A percentile compares a stretch with the other conserved stretches of the same genome.
These are phyloP conservation scores for Polia nebulosa DNA, from an alignment of 2,888 invertebrate genomes.

Conservation along the genomic window DNA sequence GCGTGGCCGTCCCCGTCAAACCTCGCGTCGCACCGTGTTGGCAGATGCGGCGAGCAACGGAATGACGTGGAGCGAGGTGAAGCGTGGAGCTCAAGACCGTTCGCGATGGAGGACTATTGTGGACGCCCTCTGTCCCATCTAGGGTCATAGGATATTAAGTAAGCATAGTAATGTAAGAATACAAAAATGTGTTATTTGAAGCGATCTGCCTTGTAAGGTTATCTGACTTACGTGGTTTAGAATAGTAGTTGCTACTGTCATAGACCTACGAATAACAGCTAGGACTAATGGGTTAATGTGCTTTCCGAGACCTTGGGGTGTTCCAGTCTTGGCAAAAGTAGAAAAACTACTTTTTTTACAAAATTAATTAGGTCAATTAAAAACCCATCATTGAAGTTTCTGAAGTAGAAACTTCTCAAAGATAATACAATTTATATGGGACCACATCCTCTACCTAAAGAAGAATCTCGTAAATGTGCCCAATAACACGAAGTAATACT, in stretches of 20 bases:
- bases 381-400: not conserved
- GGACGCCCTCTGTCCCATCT: too few relatives aligned
- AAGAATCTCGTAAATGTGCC: not conserved
- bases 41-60: too few relatives aligned
- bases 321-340: not conserved
- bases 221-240: not conserved
- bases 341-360: not conserved
- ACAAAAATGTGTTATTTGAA: too few relatives aligned
- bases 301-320: not conserved
- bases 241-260: not conserved
- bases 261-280: too few relatives aligned
- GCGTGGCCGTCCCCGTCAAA: too few relatives aligned
- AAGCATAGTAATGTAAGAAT: too few relatives aligned
- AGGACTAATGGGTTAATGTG: not conserved
- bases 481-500: not conserved
- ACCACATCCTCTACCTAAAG: not conserved
- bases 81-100: too few relatives aligned
- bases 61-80: too few relatives aligned
- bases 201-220: too few relatives aligned
- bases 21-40: too few relatives aligned
- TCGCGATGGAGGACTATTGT: too few relatives aligned
- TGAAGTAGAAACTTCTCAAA: not conserved
- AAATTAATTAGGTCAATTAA: not conserved
- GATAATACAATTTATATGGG: not conserved
- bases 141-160: too few relatives aligned